Evolutionary conservation across 2,888 invertebrate species (phyloP).

Genomic region (Hipparchia sbordonii): DNA sequence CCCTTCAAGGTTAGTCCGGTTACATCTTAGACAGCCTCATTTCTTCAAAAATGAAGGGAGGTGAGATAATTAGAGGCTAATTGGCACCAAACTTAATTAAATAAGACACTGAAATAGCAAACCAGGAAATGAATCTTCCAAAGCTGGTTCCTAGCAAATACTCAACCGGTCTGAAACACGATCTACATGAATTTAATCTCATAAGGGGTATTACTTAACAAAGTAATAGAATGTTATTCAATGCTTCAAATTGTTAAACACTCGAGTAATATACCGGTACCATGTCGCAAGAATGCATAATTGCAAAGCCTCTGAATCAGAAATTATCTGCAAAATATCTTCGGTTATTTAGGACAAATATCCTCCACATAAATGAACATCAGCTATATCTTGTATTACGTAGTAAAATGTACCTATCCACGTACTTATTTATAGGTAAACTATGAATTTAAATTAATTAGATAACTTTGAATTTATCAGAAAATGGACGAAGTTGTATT

Average conservation of each 20-base stretch:
- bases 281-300: constrained; percentile 23
- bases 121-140: constrained; percentile 1
- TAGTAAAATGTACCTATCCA: neutral
- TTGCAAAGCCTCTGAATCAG: constrained; percentile 24
- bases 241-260: constrained; percentile 12
- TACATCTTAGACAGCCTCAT: no score
- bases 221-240: constrained; percentile 19
- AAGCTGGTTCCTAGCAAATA: neutral
- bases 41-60: no score
- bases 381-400: neutral
- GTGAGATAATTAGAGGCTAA: neutral
- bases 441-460: neutral
- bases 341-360: constrained; percentile 34
- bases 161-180: neutral
- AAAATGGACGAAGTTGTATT: neutral
- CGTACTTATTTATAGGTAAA: neutral
- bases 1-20: no score
- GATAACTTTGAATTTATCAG: neutral
- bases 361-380: neutral
- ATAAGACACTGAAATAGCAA: neutral
- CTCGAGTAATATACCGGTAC: neutral
- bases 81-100: neutral
- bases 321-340: constrained; percentile 24
- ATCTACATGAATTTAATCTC: constrained; percentile 10
- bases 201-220: constrained; percentile 12